Base-by-base conservation (phyloP, 2,113 vertebrate genomes). In the Pluvianellus socialis region DNA sequence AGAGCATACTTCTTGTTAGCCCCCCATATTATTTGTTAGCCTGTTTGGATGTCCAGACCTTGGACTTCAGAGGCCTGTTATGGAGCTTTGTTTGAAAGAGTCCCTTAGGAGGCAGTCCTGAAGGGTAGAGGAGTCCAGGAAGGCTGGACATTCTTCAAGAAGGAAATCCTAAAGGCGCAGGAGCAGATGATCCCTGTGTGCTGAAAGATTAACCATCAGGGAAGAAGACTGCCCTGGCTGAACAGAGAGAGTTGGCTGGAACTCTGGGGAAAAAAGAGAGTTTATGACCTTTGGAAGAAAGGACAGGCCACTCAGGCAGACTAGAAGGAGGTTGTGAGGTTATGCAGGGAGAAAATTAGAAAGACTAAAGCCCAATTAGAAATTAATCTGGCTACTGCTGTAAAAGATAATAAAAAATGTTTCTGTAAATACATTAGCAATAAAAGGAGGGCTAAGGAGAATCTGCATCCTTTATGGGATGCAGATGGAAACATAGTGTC, bases 1-100 rank as follows among this genome's bases (percentile, higher is more conserved):
- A 49, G 22, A 40, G 0, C 0, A 0, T 58, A 22, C 10, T 1
- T 84, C 21, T 11, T 67, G 3, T 47, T 65, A 79, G 5, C 0
- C 6, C 9, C 3, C 3, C 35, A 23, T 40, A 26, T n/a, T 28
- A 76, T 59, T 42, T 83, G n/a, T 44, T 19, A 44, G 23, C 3
- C 12, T 61, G 3, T 47, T 92, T 47, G 73, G 6, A n/a, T 44
- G 30, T 86, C 7, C 6, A 45, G 59, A 61, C 14, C 24, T 40
- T 63, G 61, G 61, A 40, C 26, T 63, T 63, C 26, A 28, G 26
- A 40, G 35, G 16, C 35, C 35, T 28, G 7, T 62, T 62, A 40
- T 27, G 35, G 35, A 40, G 7, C 4, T 16, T 63, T 63, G 61
- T 16, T 27, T 40, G 24, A 27, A 10, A 62, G 16, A 62, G n/a